A percentile compares a stretch with the other conserved stretches of the same genome.
Evolutionary conservation across 2,113 vertebrate genomes (phyloP).

Genomic region (Antennarius striatus): DNA sequence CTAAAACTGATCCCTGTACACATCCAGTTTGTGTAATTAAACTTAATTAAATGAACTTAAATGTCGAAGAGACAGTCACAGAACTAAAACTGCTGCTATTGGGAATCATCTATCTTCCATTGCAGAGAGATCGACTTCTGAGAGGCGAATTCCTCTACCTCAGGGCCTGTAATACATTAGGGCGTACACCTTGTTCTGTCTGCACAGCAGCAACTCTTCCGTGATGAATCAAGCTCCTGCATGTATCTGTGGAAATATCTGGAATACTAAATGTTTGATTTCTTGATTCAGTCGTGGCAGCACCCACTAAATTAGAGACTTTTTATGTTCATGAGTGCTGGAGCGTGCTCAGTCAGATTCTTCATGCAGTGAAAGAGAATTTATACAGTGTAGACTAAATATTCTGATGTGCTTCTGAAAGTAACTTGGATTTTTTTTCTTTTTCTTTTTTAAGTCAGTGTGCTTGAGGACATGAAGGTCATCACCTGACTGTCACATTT

Average conservation of each 20-base stretch:
- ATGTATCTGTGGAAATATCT: conserved; percentile 26
- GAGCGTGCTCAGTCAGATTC: too few relatives aligned
- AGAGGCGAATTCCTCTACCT: conserved; percentile 28
- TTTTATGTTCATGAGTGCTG: background rate
- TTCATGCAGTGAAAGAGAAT: too few relatives aligned
- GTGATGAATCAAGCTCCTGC: conserved; percentile 43
- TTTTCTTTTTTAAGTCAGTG: too few relatives aligned
- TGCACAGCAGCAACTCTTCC: conserved; percentile 27
- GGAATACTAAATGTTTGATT: conserved; percentile 50
- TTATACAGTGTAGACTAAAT: too few relatives aligned
- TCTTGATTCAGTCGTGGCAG: conserved; percentile 35
- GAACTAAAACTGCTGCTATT: background rate
- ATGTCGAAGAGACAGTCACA: background rate
- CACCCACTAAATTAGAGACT: conserved; percentile 28
- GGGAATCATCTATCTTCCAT: conserved; percentile 5
- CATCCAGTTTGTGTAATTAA: background rate
- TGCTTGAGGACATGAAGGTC: too few relatives aligned
- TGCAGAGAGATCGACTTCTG: conserved; percentile 17
- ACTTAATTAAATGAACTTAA: conserved; percentile 5
- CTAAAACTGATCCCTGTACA: background rate
- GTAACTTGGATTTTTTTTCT: too few relatives aligned
- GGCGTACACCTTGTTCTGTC: conserved; percentile 36
- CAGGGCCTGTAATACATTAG: conserved; percentile 31
- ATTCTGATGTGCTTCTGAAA: too few relatives aligned
- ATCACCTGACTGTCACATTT: too few relatives aligned